Base-by-base conservation (phyloP, 2,113 vertebrate genomes). In the Oostethus manadensis region DNA sequence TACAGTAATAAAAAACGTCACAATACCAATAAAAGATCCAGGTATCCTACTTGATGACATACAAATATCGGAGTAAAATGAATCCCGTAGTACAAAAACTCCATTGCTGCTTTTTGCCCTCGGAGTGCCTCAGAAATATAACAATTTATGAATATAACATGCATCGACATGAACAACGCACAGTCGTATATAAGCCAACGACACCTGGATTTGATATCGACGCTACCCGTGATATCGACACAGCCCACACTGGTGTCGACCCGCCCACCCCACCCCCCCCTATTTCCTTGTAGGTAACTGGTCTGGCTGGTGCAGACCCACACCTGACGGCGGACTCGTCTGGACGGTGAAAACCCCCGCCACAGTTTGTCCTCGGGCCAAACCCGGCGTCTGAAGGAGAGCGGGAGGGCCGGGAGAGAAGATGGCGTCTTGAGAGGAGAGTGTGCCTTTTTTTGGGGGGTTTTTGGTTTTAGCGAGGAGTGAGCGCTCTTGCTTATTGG, bases 401-500 rank as follows among this genome's bases (percentile, higher is more conserved):
- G 51, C 22, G 60, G n/a, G 58, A 14, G 58, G 1, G 26, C 16
- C 22, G 43, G 17, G 17, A 29, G 59, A 21, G 78, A 23, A 58
- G 51, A 91, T 90, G 88, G 90, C 90, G 89, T 84, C 88, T 78
- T 75, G 58, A 68, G 67, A 81, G 75, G 67, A 75, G 84, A 85
- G 86, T 70, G 68, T 72, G 68, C 40, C 59, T 71, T 79, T 83
- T 73, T 71, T 63, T n/a, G n/a, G n/a, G n/a, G n/a, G n/a, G n/a
- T n/a, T n/a, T n/a, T n/a, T n/a, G n/a, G n/a, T n/a, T n/a, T 33
- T 10, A 51, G 22, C 58, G 23, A 46, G 57, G 35, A 10, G 63
- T 15, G 62, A 43, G 59, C 6, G 54, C 43, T 18, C 20, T 17
- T 43, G 46, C 45, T 60, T 21, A 22, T 40, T 51, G 46, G 65